A percentile compares a stretch with the other conserved stretches of the same genome.
Evolutionary conservation across 2,888 invertebrate genomes (phyloP).

Genomic region (Polymixis flavicincta): DNA sequence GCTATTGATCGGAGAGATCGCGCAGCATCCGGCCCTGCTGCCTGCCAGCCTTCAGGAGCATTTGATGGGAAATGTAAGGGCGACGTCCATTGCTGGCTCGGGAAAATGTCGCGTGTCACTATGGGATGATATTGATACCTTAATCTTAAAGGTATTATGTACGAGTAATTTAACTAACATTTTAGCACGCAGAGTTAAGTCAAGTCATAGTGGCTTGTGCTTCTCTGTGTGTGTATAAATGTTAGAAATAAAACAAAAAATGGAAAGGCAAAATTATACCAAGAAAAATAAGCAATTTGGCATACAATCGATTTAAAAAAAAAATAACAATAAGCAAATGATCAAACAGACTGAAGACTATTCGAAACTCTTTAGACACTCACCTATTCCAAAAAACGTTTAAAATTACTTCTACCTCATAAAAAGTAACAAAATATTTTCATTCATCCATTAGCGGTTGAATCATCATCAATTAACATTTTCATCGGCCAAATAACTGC

Average conservation of each 20-base stretch:
- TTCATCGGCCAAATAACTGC: constrained; percentile 5
- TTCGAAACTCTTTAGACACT: neutral
- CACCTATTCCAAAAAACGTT: neutral
- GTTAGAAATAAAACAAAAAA: neutral
- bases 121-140: neutral
- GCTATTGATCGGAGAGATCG: constrained; percentile 82
- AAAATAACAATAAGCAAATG: neutral
- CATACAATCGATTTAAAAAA: neutral
- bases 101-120: neutral
- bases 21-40: constrained; percentile 82
- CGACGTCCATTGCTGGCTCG: constrained; percentile 70
- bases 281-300: neutral
- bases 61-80: constrained; percentile 33
- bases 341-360: neutral
- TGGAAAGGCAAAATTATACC: neutral
- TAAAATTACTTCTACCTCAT: neutral
- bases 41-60: constrained; percentile 59
- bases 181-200: neutral
- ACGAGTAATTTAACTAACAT: neutral
- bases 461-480: constrained; percentile 4
- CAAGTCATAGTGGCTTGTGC: no score
- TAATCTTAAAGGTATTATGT: neutral
- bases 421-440: neutral
- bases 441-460: neutral
- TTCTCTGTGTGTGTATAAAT: no score